Base-by-base conservation (phyloP, 2,113 vertebrate species). In the Ceuthmochares aereus region DNA sequence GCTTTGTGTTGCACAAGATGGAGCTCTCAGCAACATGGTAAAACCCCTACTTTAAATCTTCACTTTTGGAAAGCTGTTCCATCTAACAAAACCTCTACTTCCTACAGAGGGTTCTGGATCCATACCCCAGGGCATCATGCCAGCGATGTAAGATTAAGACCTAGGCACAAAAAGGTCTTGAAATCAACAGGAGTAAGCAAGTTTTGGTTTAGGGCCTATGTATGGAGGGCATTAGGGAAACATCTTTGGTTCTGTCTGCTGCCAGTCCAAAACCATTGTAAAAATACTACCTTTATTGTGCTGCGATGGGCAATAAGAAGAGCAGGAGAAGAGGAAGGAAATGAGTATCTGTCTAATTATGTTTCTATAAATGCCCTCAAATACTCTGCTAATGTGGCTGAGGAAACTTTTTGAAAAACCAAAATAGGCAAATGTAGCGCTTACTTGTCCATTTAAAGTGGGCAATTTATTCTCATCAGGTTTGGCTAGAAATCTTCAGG, bases 1-100 rank as follows among this genome's bases (percentile, higher is more conserved):
- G 32, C 73, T 96, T 95, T 77, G 76, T 94, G 34, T 96, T 95
- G 88, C 55, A 80, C 72, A 97, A 97, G 45, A 25, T 56, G 64
- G 56, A 95, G 78, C 49, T 85, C 56, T 95, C 52, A 83, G 55
- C 13, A 22, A 47, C 58, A 96, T 80, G 84, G 66, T 63, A 96
- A 59, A 91, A 14, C 29, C 54, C 76, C 8, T 47, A 19, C 25
- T 76, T 89, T 68, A 74, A 84, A 82, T 77, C 27, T 52, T 93
- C 69, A 55, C 29, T 87, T 86, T 64, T 55, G 37, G 22, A 77
- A 76, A 91, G 83, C 62, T 56, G 72, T 60, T 92, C 62, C 60
- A 68, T 84, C 64, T 93, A 93, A 94, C 45, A 94, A 73, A 95
- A 93, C 7, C 59, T 4, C 0, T 9, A 59, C 16, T 60, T 77